Percentiles rank a stretch among this genome's conserved stretches.
These are phyloP conservation scores for Balanococcus diminutus DNA, from an alignment of 2,888 invertebrate genomes.

Conservation along the genomic window DNA sequence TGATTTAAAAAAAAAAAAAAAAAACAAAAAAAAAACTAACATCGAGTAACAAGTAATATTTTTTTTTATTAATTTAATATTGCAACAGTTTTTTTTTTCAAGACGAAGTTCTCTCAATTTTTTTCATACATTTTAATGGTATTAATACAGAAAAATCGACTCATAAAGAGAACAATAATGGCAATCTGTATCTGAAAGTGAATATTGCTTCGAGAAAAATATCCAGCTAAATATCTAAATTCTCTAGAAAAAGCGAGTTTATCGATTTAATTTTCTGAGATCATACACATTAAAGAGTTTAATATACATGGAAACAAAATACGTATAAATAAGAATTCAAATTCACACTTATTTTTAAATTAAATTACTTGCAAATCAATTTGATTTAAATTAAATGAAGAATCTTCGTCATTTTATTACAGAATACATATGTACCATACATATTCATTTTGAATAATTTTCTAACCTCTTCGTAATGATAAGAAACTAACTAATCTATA, in stretches of 20 bases:
- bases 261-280: neutral
- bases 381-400: neutral
- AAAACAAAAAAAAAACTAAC: neutral
- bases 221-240: neutral
- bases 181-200: neutral
- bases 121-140: neutral
- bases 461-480: constrained; percentile 8
- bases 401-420: neutral
- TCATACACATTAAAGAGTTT: neutral
- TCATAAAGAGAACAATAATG: no score
- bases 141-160: neutral
- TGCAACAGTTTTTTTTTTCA: neutral
- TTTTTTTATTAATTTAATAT: neutral
- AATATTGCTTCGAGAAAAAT: neutral
- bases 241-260: neutral
- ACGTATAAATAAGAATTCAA: neutral
- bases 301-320: neutral
- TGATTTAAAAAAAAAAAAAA: neutral
- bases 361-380: neutral
- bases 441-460: neutral
- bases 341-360: neutral
- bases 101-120: neutral
- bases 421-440: neutral
- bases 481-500: constrained; percentile 33
- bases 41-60: constrained; percentile 1